Base-by-base conservation (phyloP, 2,113 vertebrate species). In the Egretta garzetta region DNA sequence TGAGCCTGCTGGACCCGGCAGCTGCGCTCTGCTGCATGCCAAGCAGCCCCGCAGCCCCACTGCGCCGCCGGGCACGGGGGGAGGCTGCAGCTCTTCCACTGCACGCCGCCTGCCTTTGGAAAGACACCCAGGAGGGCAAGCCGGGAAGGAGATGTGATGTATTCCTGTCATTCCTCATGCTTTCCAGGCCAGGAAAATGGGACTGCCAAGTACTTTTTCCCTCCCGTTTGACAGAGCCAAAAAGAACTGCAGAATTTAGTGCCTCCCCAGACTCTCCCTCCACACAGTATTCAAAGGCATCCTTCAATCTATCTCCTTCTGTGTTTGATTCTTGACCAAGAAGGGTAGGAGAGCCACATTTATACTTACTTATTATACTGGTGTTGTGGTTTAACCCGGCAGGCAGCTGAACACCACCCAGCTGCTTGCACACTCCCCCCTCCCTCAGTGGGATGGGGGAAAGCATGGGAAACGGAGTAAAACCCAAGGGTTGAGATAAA, bases 21-120 rank as follows among this genome's bases (percentile, higher is more conserved):
- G 80, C 90, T 60, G 66, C 0, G 0, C 72, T 32, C 33, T 32
- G 68, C 47, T 52, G 0, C 3, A 8, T 43, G 49, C 75, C 72
- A 30, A 9, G 53, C 16, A 39, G 68, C 58, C 35, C 60, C 16
- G 6, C 81, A 26, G 73, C 11, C 77, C 87, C 43, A 75, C 88
- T 63, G 76, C 3, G 1, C 1, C 0, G 35, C 41, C 8, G 41
- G 62, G 43, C 4, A 0, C 32, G 9, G 2, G 0, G 1, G 4
- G 27, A 45, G 58, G 28, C 14, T 5, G 62, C 12, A 4, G 60
- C 37, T 3, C 2, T 10, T 13, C 47, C 1, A 10, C 59, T 6
- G 26, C 37, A 8, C 0, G 0, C 37, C 1, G 1, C 64, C 59
- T 19, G 80, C 73, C 37, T 53, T 26, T 33, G 60, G 56, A 52